Evolutionary conservation across 1,140 invertebrate genomes (phyloP).

Genomic region (Aphidius ervi): DNA sequence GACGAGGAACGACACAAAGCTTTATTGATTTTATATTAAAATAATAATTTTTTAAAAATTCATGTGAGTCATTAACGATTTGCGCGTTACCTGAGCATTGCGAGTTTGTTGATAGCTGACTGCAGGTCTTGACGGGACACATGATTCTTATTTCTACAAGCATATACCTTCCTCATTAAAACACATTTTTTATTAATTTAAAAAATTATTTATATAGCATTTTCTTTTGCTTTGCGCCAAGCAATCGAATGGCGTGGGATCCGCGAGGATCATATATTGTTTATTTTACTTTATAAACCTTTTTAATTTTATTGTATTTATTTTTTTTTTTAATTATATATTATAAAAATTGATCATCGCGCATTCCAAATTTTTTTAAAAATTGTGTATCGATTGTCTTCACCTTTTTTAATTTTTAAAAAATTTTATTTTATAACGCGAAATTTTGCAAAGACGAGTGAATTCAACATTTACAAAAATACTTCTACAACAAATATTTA

Average conservation of each 20-base stretch:
- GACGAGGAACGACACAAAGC: conserved; percentile 13
- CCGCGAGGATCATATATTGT: conserved; percentile 11
- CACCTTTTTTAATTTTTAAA: conserved; percentile 6
- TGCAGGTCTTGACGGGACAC: conserved; percentile 67
- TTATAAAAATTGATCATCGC: not conserved
- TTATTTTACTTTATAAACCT: conserved; percentile 17
- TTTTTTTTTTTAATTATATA: not conserved
- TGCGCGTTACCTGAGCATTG: conserved; percentile 63
- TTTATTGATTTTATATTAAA: not conserved
- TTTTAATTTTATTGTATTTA: conserved; percentile 1
- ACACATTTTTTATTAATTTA: conserved; percentile 28
- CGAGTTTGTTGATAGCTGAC: conserved; percentile 65
- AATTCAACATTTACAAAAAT: no score
- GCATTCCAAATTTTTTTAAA: not conserved
- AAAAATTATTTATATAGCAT: conserved; percentile 22
- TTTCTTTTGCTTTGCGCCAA: conserved; percentile 12
- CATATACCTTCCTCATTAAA: conserved; percentile 45
- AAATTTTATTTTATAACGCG: not conserved
- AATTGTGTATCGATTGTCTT: conserved; percentile 12
- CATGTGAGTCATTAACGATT: conserved; percentile 20
- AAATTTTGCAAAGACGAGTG: no score
- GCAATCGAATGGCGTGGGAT: conserved; percentile 1
- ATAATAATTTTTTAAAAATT: conserved; percentile 9
- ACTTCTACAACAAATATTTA: no score
- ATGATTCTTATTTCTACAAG: conserved; percentile 67